Conservation (phyloP, 2,113 vertebrate genomes). For the Ceyx margarethae region DNA sequence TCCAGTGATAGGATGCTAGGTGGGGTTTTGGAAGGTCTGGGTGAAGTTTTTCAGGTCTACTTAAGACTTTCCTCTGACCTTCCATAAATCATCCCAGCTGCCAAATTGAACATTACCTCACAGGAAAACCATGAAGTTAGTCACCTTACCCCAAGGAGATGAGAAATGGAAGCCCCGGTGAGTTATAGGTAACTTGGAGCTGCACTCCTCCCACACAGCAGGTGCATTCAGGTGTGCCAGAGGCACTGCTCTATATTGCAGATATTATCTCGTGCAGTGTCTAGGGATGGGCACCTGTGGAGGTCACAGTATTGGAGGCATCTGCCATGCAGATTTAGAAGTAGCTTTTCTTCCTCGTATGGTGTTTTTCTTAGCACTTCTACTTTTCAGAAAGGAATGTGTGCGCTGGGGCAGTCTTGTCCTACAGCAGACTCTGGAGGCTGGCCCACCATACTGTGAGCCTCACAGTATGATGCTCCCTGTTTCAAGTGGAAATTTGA, state of each 20-base stretch:
- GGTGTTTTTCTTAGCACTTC: background rate
- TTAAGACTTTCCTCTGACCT: background rate
- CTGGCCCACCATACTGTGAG: background rate
- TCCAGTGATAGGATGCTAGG: background rate
- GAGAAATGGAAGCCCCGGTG: background rate
- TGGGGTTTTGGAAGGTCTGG: background rate
- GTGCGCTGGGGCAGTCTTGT: background rate
- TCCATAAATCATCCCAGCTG: background rate
- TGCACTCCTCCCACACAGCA: background rate
- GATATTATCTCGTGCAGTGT: accelerated
- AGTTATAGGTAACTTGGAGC: background rate
- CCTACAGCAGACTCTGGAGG: background rate
- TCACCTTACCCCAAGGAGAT: background rate
- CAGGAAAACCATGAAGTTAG: background rate
- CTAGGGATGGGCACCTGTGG: background rate
- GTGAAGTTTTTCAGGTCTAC: background rate
- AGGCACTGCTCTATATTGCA: background rate
- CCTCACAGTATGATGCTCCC: background rate
- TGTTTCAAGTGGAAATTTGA: background rate
- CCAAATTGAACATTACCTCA: background rate
- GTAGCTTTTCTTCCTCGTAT: background rate
- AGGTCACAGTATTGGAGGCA: background rate
- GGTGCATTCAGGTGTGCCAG: background rate
- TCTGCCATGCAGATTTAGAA: background rate
- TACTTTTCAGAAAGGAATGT: background rate